A percentile compares a stretch with the other conserved stretches of the same genome.
Conservation (phyloP, 2,113 vertebrate species). For the Pomatostomus ruficeps region DNA sequence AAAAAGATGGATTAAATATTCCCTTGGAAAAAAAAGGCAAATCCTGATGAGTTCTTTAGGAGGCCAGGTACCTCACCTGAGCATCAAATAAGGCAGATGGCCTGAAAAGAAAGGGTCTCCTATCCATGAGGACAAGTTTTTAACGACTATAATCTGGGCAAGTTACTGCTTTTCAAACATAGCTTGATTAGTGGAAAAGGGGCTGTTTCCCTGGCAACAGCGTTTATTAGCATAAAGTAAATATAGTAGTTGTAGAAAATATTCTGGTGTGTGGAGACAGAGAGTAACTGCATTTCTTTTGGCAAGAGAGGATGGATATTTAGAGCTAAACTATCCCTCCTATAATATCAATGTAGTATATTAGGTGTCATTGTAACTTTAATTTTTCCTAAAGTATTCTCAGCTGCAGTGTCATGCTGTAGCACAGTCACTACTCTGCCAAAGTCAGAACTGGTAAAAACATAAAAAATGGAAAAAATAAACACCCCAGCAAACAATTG, state of each 20-base stretch:
- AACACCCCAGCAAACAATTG: background rate
- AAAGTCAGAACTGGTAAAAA: background rate
- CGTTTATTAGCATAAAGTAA: background rate
- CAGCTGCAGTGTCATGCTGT: background rate
- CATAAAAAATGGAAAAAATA: accelerated
- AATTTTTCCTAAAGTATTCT: background rate
- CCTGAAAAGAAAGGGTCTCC: background rate
- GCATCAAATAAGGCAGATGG: background rate
- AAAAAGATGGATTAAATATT: background rate
- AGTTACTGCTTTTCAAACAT: background rate
- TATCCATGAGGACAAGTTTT: background rate
- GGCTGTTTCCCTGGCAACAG: background rate
- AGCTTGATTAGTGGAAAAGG: background rate
- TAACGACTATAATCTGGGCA: background rate
- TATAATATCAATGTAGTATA: background rate
- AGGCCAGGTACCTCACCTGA: background rate
- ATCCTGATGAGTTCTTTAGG: background rate
- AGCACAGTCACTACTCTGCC: background rate
- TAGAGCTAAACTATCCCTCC: background rate
- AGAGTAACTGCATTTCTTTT: background rate
- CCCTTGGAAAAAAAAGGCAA: background rate
- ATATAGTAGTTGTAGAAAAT: background rate
- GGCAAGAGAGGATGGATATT: background rate
- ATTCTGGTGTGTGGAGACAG: background rate
- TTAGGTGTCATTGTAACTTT: background rate